Conservation (phyloP, 2,113 vertebrate species). For the Leptodactylus fuscus region DNA sequence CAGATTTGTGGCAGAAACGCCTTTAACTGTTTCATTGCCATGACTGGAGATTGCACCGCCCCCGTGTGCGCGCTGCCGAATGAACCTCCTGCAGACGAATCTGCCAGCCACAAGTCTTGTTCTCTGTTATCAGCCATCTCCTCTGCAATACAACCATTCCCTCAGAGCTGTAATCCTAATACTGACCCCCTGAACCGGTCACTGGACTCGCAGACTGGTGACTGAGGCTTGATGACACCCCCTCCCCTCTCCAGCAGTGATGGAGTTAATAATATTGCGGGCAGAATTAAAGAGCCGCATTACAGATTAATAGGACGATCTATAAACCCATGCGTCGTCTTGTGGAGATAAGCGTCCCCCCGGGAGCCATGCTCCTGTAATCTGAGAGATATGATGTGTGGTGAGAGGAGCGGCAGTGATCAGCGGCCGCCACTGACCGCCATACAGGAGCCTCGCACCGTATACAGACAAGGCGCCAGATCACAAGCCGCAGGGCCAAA, state of each 20-base stretch:
- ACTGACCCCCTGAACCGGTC: too few relatives aligned
- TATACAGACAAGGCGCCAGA: neutral
- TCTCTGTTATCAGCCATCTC: too few relatives aligned
- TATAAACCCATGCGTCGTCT: neutral
- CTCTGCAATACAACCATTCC: too few relatives aligned
- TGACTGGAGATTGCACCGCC: too few relatives aligned
- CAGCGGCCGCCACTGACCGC: neutral
- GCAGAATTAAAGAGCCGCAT: conserved; percentile 21
- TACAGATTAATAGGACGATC: conserved; percentile 11
- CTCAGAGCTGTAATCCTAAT: too few relatives aligned
- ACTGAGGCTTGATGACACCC: too few relatives aligned
- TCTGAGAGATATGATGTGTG: conserved; percentile 51
- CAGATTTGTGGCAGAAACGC: too few relatives aligned
- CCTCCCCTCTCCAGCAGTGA: neutral
- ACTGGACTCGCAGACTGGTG: too few relatives aligned
- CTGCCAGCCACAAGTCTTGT: too few relatives aligned
- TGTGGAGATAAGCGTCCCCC: neutral
- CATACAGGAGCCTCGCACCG: neutral
- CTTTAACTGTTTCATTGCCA: too few relatives aligned
- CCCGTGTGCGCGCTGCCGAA: too few relatives aligned
- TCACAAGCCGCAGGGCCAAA: neutral
- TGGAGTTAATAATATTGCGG: neutral
- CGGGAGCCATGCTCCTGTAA: conserved; percentile 28
- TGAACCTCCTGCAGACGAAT: too few relatives aligned
- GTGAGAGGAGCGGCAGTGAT: neutral